Evolutionary conservation across 1,140 invertebrate species (phyloP).

Genomic region (Caenorhabditis remanei): DNA sequence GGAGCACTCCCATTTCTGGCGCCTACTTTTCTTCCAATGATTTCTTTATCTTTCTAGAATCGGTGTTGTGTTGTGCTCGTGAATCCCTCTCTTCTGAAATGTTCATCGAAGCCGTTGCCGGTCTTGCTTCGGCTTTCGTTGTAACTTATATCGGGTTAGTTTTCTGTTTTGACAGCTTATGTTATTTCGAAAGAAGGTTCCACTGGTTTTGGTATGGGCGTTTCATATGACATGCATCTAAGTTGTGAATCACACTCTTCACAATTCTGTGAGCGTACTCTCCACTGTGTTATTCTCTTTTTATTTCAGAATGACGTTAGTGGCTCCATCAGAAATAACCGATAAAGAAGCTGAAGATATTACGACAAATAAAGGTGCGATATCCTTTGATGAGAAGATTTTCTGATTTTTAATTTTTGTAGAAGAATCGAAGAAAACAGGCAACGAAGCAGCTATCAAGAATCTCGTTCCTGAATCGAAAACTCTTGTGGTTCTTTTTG

Average conservation of each 20-base stretch:
- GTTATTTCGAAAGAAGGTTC: too few species aligned
- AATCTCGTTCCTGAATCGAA: constrained; percentile 52
- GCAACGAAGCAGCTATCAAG: constrained; percentile 18
- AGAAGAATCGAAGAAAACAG: constrained; percentile 41
- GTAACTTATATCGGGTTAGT: constrained; percentile 31
- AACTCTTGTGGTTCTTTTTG: constrained; percentile 84
- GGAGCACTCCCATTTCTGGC: background rate
- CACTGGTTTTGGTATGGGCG: background rate
- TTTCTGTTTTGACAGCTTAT: background rate
- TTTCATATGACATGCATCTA: background rate
- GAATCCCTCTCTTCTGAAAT: background rate
- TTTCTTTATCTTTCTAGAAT: constrained; percentile 24
- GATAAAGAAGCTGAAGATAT: constrained; percentile 40
- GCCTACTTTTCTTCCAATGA: background rate
- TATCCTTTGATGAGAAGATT: background rate
- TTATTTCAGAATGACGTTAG: constrained; percentile 30
- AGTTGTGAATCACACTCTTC: background rate
- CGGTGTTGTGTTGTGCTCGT: constrained; percentile 35
- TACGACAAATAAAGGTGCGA: constrained; percentile 18
- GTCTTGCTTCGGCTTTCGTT: constrained; percentile 21
- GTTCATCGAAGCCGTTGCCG: constrained; percentile 17
- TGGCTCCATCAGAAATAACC: constrained; percentile 14
- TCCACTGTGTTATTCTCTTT: background rate
- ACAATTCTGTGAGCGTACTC: background rate
- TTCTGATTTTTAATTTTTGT: background rate